Base-by-base conservation (phyloP, 2,888 invertebrate genomes). In the Heteromurus nitidus region DNA sequence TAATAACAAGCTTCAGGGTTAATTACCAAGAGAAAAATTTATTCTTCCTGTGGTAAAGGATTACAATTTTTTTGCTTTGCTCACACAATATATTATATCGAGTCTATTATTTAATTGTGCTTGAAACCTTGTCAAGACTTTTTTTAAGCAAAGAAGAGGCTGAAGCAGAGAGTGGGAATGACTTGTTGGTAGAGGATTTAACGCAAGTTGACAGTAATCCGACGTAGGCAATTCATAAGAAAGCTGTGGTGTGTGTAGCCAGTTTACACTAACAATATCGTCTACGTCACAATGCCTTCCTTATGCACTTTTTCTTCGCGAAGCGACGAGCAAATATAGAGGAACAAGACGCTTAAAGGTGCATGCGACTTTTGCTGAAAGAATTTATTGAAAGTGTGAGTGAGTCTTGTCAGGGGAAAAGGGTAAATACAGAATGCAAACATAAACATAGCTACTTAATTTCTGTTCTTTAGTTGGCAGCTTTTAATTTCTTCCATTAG, bases 1-100 rank as follows among this genome's bases (percentile, higher is more conserved):
- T 13, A 16, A 24, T 55, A 55, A 55, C 20, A 50, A 53, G 31
- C 68, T 47, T 69, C 69, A 69, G 55, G 69, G 69, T 69, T 69
- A 69, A 69, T 69, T 69, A 55, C 55, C n/a, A 26, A 2, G 26
- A n/a, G 55, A 20, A 55, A 55, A 22, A 7, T 9, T 55, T n/a
- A 36, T n/a, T n/a, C n/a, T n/a, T n/a, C n/a, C n/a, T n/a, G n/a
- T n/a, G n/a, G n/a, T n/a, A n/a, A n/a, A n/a, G n/a, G n/a, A 36
- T 9, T 36, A 5, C 7, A 36, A 13, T 36, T 36, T 5, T 5
- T 36, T 36, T 9, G 36, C 5, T 36, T 36, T 36, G 13, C 36
- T 36, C 36, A 9, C 7, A 36, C 13, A n/a, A 36, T 36, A 36
- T 36, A 36, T 36, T 36, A 36, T 13, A 5, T 36, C 36, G 36